Evolutionary conservation across 2,113 vertebrate genomes (phyloP), one percentile per base, ranked within the genome.

Genomic region (Caretta caretta): DNA sequence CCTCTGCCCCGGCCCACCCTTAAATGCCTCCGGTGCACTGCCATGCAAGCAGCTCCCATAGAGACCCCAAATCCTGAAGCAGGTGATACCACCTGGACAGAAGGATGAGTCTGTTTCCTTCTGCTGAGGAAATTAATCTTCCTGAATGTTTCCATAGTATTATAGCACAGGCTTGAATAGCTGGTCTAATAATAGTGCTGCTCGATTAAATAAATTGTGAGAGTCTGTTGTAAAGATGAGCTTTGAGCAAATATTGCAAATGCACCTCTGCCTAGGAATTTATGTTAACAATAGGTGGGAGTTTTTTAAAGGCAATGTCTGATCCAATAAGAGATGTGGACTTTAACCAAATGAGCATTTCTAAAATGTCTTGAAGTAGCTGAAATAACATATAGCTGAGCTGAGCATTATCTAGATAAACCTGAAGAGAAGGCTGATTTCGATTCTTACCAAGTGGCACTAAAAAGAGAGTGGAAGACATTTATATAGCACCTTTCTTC

Each of bases 41-140:
- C 35, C 65, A 38, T 69, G 65, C 17, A 69, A 16, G 19, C 65
- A 38, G 8, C 19, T 69, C 31, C 62, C 31, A n/a, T n/a, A 35
- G 4, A 65, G 62, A 65, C 31, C 29, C 62, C 14, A 65, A 65
- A 65, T 65, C 31, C 62, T n/a, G n/a, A 54, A 88, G 62, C 83
- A 94, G 57, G 51, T 91, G 88, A 84, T 93, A 84, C 81, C 91
- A 80, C 85, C 92, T 83, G 53, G 53, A 38, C 7, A 80, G 86
- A 80, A 79, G 90, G 78, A 78, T 91, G 86, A 94, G 92, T 84
- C 90, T 91, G 59, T 93, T 76, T 90, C 59, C 59, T 88, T 94
- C 85, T 84, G 35, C 62, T 62, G 75, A 85, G 56, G 80, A 90
- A 95, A 83, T 76, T 46, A 76, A 92, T 91, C 72, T 69, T 92